phyloP scores from a whole-genome alignment of 2,113 vertebrate species.

The Macroglossus sobrinus region DNA sequence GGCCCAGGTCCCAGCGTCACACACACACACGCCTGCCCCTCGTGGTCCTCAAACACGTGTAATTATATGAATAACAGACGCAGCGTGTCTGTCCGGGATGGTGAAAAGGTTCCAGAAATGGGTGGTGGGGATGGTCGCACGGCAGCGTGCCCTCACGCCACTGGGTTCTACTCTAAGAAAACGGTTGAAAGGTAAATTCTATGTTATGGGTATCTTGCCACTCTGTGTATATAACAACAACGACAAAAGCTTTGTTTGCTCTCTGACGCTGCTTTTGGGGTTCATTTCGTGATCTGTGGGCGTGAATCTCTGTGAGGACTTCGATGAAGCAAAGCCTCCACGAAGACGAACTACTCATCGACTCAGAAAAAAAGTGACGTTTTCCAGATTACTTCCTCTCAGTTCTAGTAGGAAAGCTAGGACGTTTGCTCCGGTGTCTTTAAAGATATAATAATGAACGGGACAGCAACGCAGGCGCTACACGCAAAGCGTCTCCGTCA shows the following conservation, averaged over 20 bases:
- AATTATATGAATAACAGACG: too few species aligned
- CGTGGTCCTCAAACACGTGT: neutral
- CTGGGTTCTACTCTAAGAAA: neutral
- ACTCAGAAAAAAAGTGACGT: neutral
- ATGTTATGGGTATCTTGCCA: neutral
- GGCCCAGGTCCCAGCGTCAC: too few species aligned
- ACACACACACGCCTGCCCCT: too few species aligned
- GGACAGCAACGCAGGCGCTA: neutral
- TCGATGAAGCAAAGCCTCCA: neutral
- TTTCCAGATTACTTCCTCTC: constrained; percentile 13
- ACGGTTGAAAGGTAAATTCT: neutral
- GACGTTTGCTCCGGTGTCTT: neutral
- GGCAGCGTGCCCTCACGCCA: neutral
- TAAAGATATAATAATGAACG: neutral
- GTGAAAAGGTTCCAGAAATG: neutral
- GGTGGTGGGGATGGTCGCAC: neutral
- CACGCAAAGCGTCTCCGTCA: neutral
- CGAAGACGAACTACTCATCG: neutral
- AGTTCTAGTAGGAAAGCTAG: neutral
- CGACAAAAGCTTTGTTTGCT: neutral
- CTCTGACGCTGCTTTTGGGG: neutral
- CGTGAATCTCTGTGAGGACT: neutral
- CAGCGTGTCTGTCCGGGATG: neutral
- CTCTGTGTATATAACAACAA: neutral
- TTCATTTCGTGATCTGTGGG: neutral